A percentile compares a stretch with the other conserved stretches of the same genome.
Conservation (phyloP, 2,888 invertebrate species). For the Sesia bembeciformis region DNA sequence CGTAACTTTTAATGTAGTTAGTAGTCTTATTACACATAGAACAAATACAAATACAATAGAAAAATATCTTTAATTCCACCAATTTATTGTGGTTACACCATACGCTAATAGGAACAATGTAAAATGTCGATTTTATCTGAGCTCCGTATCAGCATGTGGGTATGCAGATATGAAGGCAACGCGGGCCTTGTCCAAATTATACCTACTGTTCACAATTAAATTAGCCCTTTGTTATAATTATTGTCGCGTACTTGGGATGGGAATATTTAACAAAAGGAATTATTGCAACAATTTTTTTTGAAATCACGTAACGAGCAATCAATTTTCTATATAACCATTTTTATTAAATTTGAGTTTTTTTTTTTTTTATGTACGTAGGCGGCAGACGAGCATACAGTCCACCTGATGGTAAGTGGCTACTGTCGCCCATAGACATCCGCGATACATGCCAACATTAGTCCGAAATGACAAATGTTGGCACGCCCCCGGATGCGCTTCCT, state of each 20-base stretch:
- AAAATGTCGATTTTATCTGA: conserved; percentile 3
- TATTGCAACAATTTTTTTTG: too few relatives aligned
- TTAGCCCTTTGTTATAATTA: conserved; percentile 24
- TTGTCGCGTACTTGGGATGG: conserved; percentile 14
- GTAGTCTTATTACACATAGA: background rate
- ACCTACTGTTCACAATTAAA: conserved; percentile 8
- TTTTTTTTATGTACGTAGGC: too few relatives aligned
- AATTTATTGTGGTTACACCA: background rate
- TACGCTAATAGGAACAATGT: conserved; percentile 5
- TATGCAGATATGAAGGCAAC: conserved; percentile 1
- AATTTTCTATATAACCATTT: too few relatives aligned
- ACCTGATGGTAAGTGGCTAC: too few relatives aligned
- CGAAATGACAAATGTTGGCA: too few relatives aligned
- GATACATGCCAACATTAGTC: too few relatives aligned
- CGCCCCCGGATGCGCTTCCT: too few relatives aligned
- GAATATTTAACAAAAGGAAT: too few relatives aligned
- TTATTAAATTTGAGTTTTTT: too few relatives aligned
- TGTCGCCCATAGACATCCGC: too few relatives aligned
- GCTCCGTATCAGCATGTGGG: conserved; percentile 1
- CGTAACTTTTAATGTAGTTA: background rate
- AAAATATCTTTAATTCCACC: background rate
- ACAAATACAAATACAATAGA: background rate
- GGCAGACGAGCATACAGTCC: too few relatives aligned
- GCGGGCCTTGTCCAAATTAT: conserved; percentile 2
- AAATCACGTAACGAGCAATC: too few relatives aligned